Base-by-base conservation (phyloP, 2,888 invertebrate species). In the Mythimna loreyi region DNA sequence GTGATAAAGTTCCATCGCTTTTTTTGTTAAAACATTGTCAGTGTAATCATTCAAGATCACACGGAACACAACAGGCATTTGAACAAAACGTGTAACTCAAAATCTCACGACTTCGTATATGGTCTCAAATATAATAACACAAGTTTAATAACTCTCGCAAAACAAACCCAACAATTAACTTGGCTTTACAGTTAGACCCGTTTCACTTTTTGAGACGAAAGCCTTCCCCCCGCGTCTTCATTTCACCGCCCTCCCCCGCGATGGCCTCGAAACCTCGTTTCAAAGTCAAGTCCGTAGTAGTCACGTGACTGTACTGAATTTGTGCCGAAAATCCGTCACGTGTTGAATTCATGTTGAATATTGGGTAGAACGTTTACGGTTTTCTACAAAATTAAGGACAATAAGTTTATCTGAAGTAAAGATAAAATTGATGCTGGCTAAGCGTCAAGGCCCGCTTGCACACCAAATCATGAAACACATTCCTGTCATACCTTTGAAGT, bases 161-260 rank as follows among this genome's bases (percentile, higher is more conserved):
- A 79, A 82, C 73, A 78, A 82, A 80, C 74, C 72, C 56, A 57
- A 73, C 79, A 82, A 83, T 86, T 83, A 83, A 72, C 78, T 65
- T 69, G 73, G 55, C 67, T 76, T 83, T 88, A 92, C 93, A 87
- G 92, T 92, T 92, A 92, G 87, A 89, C 78, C 87, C 92, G 89
- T 95, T 95, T 95, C 95, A 95, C 95, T 95, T 95, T 94, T 94
- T 89, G 92, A 92, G 92, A 91, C 90, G 87, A 78, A 69, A 76
- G 78, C 75, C 78, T 75, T 75, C 85, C 85, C 78, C 81, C 73
- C 73, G 16, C 83, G 66, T 66, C 70, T 56, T 50, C 67, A 50
- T 60, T 75, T 72, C 78, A 70, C 64, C 70, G 50, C 56, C 53
- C 69, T 80, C 78, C 79, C 78, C 69, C 81, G 80, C 79, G 55